Conservation (phyloP, 2,888 invertebrate genomes). For the Holacanthella duospinosa region DNA sequence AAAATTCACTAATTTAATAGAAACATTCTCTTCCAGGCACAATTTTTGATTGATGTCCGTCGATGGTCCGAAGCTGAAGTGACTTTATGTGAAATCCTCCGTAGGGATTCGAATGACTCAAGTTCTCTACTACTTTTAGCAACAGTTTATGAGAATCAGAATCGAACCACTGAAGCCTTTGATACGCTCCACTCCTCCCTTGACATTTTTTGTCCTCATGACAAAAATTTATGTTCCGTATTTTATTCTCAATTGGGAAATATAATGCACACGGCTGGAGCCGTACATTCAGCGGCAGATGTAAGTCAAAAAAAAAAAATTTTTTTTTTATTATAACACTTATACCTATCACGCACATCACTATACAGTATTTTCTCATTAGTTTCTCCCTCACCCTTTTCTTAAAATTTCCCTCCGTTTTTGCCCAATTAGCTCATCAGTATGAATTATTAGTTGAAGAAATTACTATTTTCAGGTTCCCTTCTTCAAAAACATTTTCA, state of each 20-base stretch:
- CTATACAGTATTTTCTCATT: too few relatives aligned
- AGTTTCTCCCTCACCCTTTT: too few relatives aligned
- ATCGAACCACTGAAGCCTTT: slow-evolving; percentile 29
- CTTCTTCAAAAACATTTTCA: too few relatives aligned
- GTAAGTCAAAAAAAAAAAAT: too few relatives aligned
- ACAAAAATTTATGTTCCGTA: slow-evolving; percentile 29
- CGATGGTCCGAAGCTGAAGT: slow-evolving; percentile 29
- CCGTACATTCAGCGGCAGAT: slow-evolving; percentile 28
- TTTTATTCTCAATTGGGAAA: slow-evolving; percentile 34
- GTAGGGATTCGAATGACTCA: slow-evolving; percentile 23
- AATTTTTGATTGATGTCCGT: slow-evolving; percentile 25
- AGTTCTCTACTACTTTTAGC: slow-evolving; percentile 28
- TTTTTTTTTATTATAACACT: too few relatives aligned
- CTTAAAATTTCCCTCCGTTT: too few relatives aligned
- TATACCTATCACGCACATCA: too few relatives aligned
- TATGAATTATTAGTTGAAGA: too few relatives aligned
- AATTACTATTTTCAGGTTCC: too few relatives aligned
- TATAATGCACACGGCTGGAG: slow-evolving; percentile 32
- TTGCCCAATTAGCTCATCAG: too few relatives aligned
- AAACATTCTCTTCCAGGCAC: slow-evolving; percentile 16
- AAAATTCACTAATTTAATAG: neutral
- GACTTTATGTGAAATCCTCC: slow-evolving; percentile 20
- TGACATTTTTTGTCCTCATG: slow-evolving; percentile 27
- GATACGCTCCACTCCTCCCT: slow-evolving; percentile 29
- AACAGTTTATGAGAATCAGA: slow-evolving; percentile 29